Evolutionary conservation across 2,113 vertebrate genomes (phyloP), one percentile per base, ranked within the genome.

Genomic region (Serilophus lunatus): DNA sequence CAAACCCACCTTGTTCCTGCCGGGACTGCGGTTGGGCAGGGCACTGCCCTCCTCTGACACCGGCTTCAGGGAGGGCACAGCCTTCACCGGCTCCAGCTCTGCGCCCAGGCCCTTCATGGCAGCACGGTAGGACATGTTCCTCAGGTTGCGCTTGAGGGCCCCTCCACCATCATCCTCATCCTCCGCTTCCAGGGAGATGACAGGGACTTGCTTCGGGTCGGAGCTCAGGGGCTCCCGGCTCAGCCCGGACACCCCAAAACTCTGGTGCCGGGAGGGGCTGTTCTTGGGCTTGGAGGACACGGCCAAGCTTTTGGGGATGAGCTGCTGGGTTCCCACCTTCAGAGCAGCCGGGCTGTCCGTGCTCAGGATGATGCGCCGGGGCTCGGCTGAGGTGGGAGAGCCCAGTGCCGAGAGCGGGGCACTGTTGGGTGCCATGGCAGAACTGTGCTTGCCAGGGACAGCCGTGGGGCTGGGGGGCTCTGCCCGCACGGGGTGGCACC

Each of bases 111-210:
- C 98, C 93, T 97, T 98, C 97, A 99, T 98, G 28, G 99, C 99
- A 0, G 97, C 99, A 5, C 98, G 98, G 96, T 99, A 99, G 0
- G 99, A 99, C 94, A 98, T 98, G 96, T 98, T 99, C 94, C 99
- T 97, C 61, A 99, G 98, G 92, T 99, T 99, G 47, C 99, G 98
- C 47, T 97, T 97, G 61, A 98, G 87, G 12, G 71, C 5, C 5
- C 96, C 97, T 5, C 97, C 97, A 0, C 96, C 92, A 3, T 96
- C 98, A 2, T 94, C 93, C 18, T 94, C 91, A 18, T 91, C 18
- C 5, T 98, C 98, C 16, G 88, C 98, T 3, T 99, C 98, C 97
- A 95, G 91, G 10, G 97, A 97, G 60, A 98, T 12, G 33, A 98
- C 75, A 13, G 98, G 91, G 7, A 97, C 9, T 78, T 90, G 83